Conservation (phyloP, 1,140 invertebrate species). For the Scaptomyza pallida region DNA sequence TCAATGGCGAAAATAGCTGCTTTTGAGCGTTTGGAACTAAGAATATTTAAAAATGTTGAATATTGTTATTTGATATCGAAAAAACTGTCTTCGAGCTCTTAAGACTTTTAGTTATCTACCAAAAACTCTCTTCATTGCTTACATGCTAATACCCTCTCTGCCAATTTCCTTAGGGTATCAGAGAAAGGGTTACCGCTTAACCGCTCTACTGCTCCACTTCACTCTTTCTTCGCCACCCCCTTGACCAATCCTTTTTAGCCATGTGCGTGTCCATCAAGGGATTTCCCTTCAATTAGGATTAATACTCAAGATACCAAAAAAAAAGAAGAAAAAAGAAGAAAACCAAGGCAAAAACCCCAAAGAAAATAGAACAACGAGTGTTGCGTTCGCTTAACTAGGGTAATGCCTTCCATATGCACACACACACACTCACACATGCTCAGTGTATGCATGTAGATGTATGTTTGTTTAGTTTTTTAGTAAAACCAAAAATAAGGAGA, state of each 20-base stretch:
- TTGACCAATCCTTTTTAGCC: conserved; percentile 3
- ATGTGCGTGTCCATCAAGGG: conserved; percentile 71
- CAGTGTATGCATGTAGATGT: background rate
- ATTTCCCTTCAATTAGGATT: conserved; percentile 83
- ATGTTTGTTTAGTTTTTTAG: conserved; percentile 33
- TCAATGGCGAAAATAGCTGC: background rate
- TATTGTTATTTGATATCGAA: too few relatives aligned
- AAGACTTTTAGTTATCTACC: background rate
- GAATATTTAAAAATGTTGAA: too few relatives aligned
- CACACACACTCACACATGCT: conserved; percentile 13
- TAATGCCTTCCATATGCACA: conserved; percentile 55
- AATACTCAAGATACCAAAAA: conserved; percentile 77
- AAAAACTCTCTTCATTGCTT: too few relatives aligned
- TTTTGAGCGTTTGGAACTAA: too few relatives aligned
- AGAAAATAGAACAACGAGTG: conserved; percentile 31
- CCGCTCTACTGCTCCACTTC: conserved; percentile 11
- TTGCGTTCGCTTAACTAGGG: conserved; percentile 60
- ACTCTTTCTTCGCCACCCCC: background rate
- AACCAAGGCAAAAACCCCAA: conserved; percentile 30
- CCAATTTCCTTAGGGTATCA: background rate
- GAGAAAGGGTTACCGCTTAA: conserved; percentile 68
- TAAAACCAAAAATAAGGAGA: conserved; percentile 12
- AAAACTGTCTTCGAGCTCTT: too few relatives aligned
- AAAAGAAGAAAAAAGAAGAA: conserved; percentile 34
- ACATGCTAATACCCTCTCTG: too few relatives aligned